Conservation (phyloP, 1,140 invertebrate genomes). For the Schlechtendalia chinensis region DNA sequence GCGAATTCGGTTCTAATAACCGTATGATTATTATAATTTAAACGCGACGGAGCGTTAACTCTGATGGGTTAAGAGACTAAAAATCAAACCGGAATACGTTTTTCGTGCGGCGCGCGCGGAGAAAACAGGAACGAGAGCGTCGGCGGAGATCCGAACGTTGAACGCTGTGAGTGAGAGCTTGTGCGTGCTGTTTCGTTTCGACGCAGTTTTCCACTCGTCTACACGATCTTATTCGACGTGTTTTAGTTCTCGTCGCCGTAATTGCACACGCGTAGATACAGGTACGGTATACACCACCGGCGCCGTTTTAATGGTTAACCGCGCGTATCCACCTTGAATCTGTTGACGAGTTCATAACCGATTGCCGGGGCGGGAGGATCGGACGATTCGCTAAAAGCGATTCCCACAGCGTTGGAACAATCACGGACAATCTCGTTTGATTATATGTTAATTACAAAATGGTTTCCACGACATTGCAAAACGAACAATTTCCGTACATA, state of each 20-base stretch:
- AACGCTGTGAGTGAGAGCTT: too few species aligned
- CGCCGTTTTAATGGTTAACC: too few species aligned
- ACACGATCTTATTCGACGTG: background rate
- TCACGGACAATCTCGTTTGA: background rate
- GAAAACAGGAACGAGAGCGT: slow-evolving; percentile 13
- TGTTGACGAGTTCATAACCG: slow-evolving; percentile 33
- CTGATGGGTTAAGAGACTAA: background rate
- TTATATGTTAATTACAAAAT: slow-evolving; percentile 29
- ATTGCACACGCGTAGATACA: background rate
- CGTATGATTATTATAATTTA: slow-evolving; percentile 17
- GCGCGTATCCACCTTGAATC: slow-evolving; percentile 12
- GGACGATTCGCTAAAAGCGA: background rate
- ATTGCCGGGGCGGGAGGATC: background rate
- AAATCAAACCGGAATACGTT: background rate
- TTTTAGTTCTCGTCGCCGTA: background rate
- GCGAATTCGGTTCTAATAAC: background rate
- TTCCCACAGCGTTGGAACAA: slow-evolving; percentile 18
- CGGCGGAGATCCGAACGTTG: background rate
- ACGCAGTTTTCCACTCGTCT: slow-evolving; percentile 23
- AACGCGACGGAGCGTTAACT: background rate
- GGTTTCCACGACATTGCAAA: background rate
- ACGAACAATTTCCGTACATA: background rate
- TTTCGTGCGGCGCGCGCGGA: too few species aligned
- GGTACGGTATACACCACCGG: background rate
- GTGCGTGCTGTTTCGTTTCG: slow-evolving; percentile 1